phyloP scores from a whole-genome alignment of 2,797 vertebrate species.

The Gymnothorax javanicus region DNA sequence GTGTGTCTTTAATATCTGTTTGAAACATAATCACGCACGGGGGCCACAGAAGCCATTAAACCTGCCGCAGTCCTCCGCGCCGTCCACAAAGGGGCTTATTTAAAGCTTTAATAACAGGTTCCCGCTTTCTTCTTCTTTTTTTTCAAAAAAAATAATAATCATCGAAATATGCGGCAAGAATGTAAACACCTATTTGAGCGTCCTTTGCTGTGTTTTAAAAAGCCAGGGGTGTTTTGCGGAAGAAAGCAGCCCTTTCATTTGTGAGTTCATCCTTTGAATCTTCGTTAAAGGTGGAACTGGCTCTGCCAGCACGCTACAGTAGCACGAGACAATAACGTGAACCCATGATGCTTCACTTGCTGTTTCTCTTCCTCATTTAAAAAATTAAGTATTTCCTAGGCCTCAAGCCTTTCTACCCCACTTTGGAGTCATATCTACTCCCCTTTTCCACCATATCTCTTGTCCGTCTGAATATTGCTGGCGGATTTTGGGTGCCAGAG shows the following conservation, averaged over 20 bases:
- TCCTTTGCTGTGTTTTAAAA: conserved; percentile 53
- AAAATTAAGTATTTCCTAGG: neutral
- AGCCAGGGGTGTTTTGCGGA: neutral
- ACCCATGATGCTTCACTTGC: neutral
- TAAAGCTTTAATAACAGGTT: conserved; percentile 61
- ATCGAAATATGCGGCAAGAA: conserved; percentile 63
- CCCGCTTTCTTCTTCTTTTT: conserved; percentile 33
- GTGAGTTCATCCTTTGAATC: conserved; percentile 27
- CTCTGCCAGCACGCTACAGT: neutral
- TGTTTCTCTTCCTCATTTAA: neutral
- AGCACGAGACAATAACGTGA: neutral
- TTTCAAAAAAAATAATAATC: conserved; percentile 62
- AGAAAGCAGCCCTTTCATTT: conserved; percentile 47
- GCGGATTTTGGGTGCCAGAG: too few relatives aligned
- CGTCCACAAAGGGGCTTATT: conserved; percentile 61
- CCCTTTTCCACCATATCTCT: too few relatives aligned
- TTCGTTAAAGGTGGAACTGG: conserved; percentile 40
- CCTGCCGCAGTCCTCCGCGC: conserved; percentile 8
- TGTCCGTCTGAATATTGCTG: too few relatives aligned
- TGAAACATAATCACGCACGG: conserved; percentile 24
- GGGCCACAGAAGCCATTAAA: conserved; percentile 28
- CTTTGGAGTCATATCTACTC: neutral
- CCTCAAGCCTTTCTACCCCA: neutral
- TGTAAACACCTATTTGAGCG: conserved; percentile 60
- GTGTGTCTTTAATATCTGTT: conserved; percentile 38